phyloP scores from a whole-genome alignment of 2,797 vertebrate species.

The Mycteria americana region DNA sequence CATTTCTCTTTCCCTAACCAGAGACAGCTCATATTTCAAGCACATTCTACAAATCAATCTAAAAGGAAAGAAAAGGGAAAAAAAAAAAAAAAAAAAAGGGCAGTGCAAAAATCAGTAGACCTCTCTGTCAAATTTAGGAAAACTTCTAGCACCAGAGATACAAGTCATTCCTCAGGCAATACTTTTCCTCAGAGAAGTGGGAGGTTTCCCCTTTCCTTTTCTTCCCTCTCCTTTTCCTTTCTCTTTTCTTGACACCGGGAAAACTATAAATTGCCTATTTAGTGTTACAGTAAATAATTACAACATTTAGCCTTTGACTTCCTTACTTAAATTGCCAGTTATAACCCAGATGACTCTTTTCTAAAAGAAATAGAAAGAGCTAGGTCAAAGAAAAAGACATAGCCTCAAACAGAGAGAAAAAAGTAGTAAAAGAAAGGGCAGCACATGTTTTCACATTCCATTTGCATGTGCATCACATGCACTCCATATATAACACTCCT shows the following conservation, averaged over 20 bases:
- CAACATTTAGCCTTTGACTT: neutral
- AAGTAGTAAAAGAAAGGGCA: neutral
- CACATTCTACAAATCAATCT: neutral
- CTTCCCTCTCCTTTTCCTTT: neutral
- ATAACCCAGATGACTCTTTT: neutral
- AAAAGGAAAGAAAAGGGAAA: neutral
- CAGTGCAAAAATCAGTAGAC: neutral
- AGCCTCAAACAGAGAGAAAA: neutral
- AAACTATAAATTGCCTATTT: neutral
- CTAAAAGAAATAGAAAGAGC: neutral
- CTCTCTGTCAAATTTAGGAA: neutral
- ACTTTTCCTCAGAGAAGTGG: neutral
- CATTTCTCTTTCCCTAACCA: neutral
- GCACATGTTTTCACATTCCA: neutral
- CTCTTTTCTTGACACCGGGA: neutral
- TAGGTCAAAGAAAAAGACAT: neutral
- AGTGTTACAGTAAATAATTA: neutral
- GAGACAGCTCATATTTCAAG: neutral
- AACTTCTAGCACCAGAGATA: neutral
- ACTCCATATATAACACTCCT: neutral
- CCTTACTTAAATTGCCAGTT: neutral
- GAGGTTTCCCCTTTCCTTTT: neutral
- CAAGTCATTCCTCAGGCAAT: neutral
- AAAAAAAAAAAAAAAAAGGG: accelerated
- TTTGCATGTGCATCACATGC: neutral